phyloP scores from a whole-genome alignment of 2,888 invertebrate genomes.

The Synanthedon myopaeformis region DNA sequence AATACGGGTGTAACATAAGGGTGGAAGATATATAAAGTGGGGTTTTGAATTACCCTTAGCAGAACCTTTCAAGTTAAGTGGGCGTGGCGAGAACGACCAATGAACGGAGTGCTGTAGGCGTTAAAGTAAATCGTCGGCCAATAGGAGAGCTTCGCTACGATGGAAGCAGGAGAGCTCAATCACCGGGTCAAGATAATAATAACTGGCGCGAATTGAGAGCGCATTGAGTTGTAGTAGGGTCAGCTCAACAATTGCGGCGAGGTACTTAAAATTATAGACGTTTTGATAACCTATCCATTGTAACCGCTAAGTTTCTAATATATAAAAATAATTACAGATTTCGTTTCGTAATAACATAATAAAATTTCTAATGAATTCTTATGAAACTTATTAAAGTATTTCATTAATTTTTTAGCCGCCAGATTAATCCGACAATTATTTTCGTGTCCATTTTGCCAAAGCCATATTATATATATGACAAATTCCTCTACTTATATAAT shows the following conservation, averaged over 20 bases:
- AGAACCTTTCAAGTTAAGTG: constrained; percentile 45
- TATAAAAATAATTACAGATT: too few species aligned
- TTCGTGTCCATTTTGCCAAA: too few species aligned
- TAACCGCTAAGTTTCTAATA: too few species aligned
- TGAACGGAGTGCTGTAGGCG: constrained; percentile 46
- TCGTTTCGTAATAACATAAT: too few species aligned
- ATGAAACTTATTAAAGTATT: too few species aligned
- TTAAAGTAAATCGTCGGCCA: constrained; percentile 40
- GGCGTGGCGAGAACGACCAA: constrained; percentile 56
- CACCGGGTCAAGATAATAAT: constrained; percentile 69
- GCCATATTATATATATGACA: too few species aligned
- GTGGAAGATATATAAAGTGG: constrained; percentile 68
- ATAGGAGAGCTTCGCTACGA: constrained; percentile 33
- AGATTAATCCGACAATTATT: too few species aligned
- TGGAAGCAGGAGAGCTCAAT: constrained; percentile 65
- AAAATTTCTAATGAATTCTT: too few species aligned
- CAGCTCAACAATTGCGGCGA: constrained; percentile 53
- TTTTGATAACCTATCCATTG: too few species aligned
- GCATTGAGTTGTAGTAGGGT: constrained; percentile 66
- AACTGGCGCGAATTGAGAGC: constrained; percentile 68
- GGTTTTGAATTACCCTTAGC: constrained; percentile 60
- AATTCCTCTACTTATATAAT: too few species aligned
- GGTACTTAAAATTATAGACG: constrained; percentile 37
- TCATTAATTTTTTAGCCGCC: too few species aligned
- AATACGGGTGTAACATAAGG: constrained; percentile 63